Conservation (phyloP, 2,888 invertebrate genomes). For the Orthonevra nobilis region DNA sequence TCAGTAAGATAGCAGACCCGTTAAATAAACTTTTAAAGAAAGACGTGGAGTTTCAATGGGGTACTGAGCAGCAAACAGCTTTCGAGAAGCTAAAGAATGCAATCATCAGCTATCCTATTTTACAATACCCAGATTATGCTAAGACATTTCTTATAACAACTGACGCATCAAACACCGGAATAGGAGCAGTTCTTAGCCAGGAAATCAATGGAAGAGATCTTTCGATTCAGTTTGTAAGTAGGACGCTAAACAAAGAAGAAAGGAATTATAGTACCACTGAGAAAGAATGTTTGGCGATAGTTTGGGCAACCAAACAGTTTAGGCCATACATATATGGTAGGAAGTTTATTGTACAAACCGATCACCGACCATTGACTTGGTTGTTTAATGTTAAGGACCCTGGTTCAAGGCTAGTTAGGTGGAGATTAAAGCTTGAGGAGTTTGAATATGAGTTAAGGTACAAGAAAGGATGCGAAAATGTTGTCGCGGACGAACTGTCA, state of each 20-base stretch:
- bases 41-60: conserved; percentile 58
- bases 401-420: not conserved
- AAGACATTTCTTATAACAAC: conserved; percentile 70
- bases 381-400: conserved; percentile 76
- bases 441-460: not conserved
- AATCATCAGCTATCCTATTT: conserved; percentile 10
- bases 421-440: not conserved
- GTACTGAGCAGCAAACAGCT: conserved; percentile 11
- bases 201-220: conserved; percentile 1
- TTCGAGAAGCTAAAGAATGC: conserved; percentile 35
- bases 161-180: conserved; percentile 27
- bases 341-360: conserved; percentile 76
- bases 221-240: not conserved
- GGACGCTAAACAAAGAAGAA: not conserved
- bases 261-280: not conserved
- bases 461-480: not conserved
- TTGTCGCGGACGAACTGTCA: not conserved
- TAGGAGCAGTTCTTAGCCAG: not conserved
- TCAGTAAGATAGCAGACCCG: conserved; percentile 61
- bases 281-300: conserved; percentile 70
- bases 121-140: conserved; percentile 39
- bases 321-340: conserved; percentile 75
- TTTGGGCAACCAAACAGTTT: conserved; percentile 76
- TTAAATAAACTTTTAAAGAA: conserved; percentile 65
- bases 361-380: conserved; percentile 76